phyloP scores from a whole-genome alignment of 2,888 invertebrate genomes.

The Mongoloraphidia duomilia region DNA sequence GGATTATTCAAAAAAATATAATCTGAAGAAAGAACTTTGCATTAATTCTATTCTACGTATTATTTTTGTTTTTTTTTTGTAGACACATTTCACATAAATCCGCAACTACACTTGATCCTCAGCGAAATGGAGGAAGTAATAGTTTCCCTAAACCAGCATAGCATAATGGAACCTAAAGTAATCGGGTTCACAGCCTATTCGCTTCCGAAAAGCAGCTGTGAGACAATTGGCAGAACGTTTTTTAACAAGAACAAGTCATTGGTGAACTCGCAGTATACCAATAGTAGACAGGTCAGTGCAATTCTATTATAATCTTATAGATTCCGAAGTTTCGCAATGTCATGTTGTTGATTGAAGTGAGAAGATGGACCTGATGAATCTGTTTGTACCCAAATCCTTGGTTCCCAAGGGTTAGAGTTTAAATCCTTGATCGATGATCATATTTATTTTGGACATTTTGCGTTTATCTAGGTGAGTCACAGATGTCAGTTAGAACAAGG shows the following conservation, averaged over 20 bases:
- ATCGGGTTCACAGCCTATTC: slow-evolving; percentile 82
- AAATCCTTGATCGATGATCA: too few species aligned
- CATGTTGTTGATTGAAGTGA: too few species aligned
- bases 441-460: not conserved
- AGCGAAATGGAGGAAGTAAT: slow-evolving; percentile 71
- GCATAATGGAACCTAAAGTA: slow-evolving; percentile 83
- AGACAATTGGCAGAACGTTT: slow-evolving; percentile 64
- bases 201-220: slow-evolving; percentile 50
- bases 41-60: not conserved
- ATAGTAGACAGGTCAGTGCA: slow-evolving; percentile 64
- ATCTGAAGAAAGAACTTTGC: too few species aligned
- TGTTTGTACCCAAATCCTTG: too few species aligned
- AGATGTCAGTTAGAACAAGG: slow-evolving; percentile 68
- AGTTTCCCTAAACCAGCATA: slow-evolving; percentile 75
- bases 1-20: too few species aligned
- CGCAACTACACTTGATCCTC: slow-evolving; percentile 67
- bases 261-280: slow-evolving; percentile 82
- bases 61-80: slow-evolving; percentile 19
- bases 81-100: slow-evolving; percentile 88
- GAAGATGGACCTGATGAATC: too few species aligned
- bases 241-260: slow-evolving; percentile 77
- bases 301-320: slow-evolving; percentile 13
- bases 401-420: too few species aligned
- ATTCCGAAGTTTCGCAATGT: not conserved
- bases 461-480: slow-evolving; percentile 36